phyloP scores from a whole-genome alignment of 2,797 vertebrate species.

The Hyperoplus immaculatus region DNA sequence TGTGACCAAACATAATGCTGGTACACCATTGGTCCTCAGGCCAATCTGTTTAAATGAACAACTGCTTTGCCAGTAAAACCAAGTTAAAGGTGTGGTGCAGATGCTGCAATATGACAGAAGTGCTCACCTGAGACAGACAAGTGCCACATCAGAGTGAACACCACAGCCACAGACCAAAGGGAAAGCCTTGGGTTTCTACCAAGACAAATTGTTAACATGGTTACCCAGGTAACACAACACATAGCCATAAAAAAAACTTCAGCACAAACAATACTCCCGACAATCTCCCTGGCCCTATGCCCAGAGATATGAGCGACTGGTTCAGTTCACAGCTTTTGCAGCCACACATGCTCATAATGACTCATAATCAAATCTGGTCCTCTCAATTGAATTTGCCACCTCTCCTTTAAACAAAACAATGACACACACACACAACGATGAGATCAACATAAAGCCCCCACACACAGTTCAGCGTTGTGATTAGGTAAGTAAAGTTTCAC shows the following conservation, averaged over 20 bases:
- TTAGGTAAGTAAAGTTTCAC: background rate
- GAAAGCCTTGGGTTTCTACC: background rate
- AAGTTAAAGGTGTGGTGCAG: background rate
- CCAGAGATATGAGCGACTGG: background rate
- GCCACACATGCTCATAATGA: background rate
- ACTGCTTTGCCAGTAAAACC: background rate
- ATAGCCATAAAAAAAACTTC: background rate
- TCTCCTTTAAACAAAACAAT: background rate
- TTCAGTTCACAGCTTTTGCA: background rate
- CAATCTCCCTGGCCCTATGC: background rate
- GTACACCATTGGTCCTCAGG: background rate
- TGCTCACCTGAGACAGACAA: slow-evolving; percentile 42
- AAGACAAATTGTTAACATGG: background rate
- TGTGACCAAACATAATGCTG: background rate
- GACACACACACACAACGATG: background rate
- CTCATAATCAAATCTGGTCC: background rate
- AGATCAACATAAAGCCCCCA: background rate
- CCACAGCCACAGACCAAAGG: background rate
- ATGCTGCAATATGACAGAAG: background rate
- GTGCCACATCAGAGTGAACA: rapidly evolving
- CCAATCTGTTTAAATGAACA: background rate
- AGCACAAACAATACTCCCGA: background rate
- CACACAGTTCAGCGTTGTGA: background rate
- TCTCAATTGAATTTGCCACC: background rate
- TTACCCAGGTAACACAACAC: background rate